Conservation (phyloP, 2,888 invertebrate genomes). For the Geophilus truncorum region DNA sequence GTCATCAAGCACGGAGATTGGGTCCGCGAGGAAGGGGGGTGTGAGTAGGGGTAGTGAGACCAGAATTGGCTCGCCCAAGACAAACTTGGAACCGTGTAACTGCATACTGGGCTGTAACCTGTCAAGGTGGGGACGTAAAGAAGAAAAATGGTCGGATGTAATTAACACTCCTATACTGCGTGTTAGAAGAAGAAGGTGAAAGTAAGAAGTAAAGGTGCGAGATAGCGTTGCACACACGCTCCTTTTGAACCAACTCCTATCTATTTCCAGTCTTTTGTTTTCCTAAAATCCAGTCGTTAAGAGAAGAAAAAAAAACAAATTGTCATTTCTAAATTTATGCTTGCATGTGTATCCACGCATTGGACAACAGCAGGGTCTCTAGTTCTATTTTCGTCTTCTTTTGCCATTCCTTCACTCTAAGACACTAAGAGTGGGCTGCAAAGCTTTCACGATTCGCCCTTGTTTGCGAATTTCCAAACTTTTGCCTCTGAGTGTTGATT, state of each 20-base stretch:
- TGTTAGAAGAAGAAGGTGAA: too few relatives aligned
- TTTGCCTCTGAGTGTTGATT: conserved; percentile 28
- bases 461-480: background rate
- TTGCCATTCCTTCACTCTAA: background rate
- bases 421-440: background rate
- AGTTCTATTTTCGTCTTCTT: background rate
- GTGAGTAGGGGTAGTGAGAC: background rate
- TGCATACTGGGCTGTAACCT: conserved; percentile 16
- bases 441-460: background rate
- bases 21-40: background rate
- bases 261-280: conserved; percentile 24
- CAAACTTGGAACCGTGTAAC: conserved; percentile 13
- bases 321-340: conserved; percentile 25
- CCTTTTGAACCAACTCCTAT: background rate
- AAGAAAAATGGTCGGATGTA: conserved; percentile 24
- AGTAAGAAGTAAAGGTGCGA: conserved; percentile 2
- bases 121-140: conserved; percentile 19
- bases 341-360: background rate
- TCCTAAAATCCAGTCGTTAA: background rate
- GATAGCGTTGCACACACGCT: background rate
- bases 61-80: conserved; percentile 18
- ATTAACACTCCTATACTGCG: background rate
- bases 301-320: background rate
- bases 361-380: background rate
- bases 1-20: conserved; percentile 17